phyloP scores from a whole-genome alignment of 2,797 vertebrate species.

The Pangasius sanitwongsei region DNA sequence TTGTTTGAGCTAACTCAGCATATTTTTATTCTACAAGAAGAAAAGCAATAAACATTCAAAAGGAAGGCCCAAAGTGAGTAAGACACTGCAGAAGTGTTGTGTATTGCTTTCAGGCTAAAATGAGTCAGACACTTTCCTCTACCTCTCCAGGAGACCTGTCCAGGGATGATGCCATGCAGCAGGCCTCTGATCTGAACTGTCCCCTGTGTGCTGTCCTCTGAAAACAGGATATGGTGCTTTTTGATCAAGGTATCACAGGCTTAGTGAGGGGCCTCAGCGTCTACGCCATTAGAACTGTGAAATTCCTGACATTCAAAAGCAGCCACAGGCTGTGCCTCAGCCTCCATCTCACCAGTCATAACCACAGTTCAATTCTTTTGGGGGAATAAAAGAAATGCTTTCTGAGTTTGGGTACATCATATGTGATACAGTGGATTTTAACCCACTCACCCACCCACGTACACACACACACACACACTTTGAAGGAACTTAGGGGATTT shows the following conservation, averaged over 20 bases:
- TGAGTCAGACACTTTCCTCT: constrained; percentile 16
- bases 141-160: constrained; percentile 13
- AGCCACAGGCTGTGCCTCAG: constrained; percentile 50
- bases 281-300: constrained; percentile 55
- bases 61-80: constrained; percentile 33
- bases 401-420: constrained; percentile 20
- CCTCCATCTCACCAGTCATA: constrained; percentile 35
- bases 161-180: constrained; percentile 34
- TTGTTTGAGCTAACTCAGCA: constrained; percentile 31
- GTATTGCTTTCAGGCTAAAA: constrained; percentile 1
- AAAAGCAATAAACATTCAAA: constrained; percentile 52
- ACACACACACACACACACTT: constrained; percentile 10
- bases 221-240: constrained; percentile 50
- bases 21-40: constrained; percentile 26
- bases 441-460: not conserved
- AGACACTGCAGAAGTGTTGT: constrained; percentile 41
- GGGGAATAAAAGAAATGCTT: constrained; percentile 23
- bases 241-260: constrained; percentile 38
- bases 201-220: constrained; percentile 38
- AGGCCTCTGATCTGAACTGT: constrained; percentile 38
- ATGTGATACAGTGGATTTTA: not conserved
- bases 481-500: constrained; percentile 18
- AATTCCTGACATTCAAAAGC: constrained; percentile 64
- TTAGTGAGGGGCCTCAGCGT: constrained; percentile 48
- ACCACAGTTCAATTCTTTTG: constrained; percentile 36